Conservation (phyloP, 2,888 invertebrate genomes). For the Watsonalla cultraria region DNA sequence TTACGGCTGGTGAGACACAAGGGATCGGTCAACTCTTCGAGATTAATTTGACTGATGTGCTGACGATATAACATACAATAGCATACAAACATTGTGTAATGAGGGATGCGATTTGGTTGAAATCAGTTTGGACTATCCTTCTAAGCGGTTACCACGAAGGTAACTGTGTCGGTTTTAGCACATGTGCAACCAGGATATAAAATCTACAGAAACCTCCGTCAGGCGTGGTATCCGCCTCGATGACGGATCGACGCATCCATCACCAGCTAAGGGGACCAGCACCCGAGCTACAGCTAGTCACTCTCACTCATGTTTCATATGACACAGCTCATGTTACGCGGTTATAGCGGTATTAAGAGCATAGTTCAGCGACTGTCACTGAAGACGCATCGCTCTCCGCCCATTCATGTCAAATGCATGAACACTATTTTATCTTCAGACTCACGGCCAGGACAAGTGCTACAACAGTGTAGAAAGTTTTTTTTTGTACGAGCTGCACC, state of each 20-base stretch:
- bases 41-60: conserved; percentile 5
- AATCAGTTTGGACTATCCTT: neutral
- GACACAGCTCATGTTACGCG: neutral
- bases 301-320: conserved; percentile 1
- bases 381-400: neutral
- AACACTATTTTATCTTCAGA: neutral
- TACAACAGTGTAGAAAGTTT: too few species aligned
- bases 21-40: conserved; percentile 23
- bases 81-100: neutral
- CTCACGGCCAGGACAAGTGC: neutral
- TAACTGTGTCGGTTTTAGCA: too few species aligned
- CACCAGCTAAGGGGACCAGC: conserved; percentile 20
- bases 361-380: neutral
- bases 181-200: conserved; percentile 7
- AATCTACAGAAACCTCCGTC: conserved; percentile 32
- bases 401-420: neutral
- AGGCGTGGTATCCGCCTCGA: conserved; percentile 28
- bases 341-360: neutral
- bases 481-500: too few species aligned
- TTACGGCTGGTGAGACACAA: conserved; percentile 8
- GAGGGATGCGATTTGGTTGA: neutral
- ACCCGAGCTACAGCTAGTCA: conserved; percentile 10
- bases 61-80: neutral
- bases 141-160: too few species aligned
- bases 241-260: conserved; percentile 46